phyloP scores from a whole-genome alignment of 2,888 invertebrate species.

The Tanytarsus gracilentus region DNA sequence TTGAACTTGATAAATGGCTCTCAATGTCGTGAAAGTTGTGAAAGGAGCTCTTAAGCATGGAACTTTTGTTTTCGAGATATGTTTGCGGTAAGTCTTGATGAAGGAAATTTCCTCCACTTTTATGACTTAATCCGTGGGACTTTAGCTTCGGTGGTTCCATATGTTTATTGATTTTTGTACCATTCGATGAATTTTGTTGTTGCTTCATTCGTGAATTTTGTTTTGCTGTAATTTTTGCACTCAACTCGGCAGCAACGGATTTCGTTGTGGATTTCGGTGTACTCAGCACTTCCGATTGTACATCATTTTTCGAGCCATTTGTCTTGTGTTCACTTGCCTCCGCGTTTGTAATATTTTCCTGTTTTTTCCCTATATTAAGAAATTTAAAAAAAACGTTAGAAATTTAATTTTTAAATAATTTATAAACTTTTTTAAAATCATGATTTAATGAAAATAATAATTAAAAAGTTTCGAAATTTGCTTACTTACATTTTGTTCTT shows the following conservation, averaged over 20 bases:
- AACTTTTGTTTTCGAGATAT: conserved; percentile 10
- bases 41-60: conserved; percentile 32
- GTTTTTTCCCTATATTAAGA: conserved; percentile 76
- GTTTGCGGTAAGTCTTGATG: neutral
- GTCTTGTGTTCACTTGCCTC: conserved; percentile 74
- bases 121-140: conserved; percentile 31
- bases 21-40: conserved; percentile 38
- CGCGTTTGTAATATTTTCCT: conserved; percentile 82
- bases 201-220: conserved; percentile 40
- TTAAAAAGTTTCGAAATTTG: too few relatives aligned
- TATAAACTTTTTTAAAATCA: neutral
- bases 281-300: neutral
- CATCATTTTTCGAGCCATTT: conserved; percentile 14
- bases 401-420: neutral
- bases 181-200: neutral
- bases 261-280: conserved; percentile 10
- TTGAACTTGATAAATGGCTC: conserved; percentile 40
- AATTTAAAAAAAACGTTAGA: too few relatives aligned
- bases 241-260: conserved; percentile 33
- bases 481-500: conserved; percentile 1
- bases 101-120: neutral
- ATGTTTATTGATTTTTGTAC: conserved; percentile 8
- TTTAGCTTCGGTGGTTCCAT: conserved; percentile 33
- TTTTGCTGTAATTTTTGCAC: conserved; percentile 38
- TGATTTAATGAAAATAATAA: neutral